A percentile compares a stretch with the other conserved stretches of the same genome.
These are phyloP conservation scores for Acyrthosiphon pisum DNA, from an alignment of 1,140 invertebrate genomes.

Conservation along the genomic window DNA sequence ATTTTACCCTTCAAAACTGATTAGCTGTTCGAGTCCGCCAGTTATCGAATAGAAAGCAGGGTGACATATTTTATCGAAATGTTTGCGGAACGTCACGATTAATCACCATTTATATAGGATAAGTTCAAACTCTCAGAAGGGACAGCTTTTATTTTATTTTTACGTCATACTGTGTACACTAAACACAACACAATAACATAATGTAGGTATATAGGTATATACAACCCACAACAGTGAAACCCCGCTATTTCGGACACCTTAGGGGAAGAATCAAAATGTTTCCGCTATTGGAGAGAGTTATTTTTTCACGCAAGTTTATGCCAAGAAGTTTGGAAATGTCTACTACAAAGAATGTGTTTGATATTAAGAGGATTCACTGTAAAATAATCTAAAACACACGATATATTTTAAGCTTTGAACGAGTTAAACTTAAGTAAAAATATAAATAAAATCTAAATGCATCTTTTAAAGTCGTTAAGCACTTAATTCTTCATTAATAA, in stretches of 20 bases:
- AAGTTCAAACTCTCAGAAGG: neutral
- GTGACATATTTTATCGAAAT: conserved; percentile 23
- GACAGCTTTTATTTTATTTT: conserved; percentile 5
- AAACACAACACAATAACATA: neutral
- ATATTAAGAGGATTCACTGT: neutral
- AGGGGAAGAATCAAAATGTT: neutral
- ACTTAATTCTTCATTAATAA: neutral
- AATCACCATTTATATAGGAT: neutral
- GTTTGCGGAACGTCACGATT: neutral
- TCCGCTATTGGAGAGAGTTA: neutral
- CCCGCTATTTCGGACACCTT: too few relatives aligned
- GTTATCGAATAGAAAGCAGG: neutral
- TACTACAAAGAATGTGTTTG: neutral
- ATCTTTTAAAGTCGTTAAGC: neutral
- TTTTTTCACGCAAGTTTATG: neutral
- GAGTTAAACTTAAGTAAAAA: neutral
- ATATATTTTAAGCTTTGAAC: neutral
- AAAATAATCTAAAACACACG: neutral
- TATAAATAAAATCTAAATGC: too few relatives aligned
- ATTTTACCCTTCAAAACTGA: neutral
- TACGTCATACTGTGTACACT: neutral
- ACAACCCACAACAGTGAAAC: too few relatives aligned
- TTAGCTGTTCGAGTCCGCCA: neutral
- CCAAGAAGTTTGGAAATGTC: neutral
- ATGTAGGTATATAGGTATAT: too few relatives aligned